A percentile compares a stretch with the other conserved stretches of the same genome.
These are phyloP conservation scores for Notothenia coriiceps DNA, from an alignment of 2,113 vertebrate genomes.

Conservation along the genomic window DNA sequence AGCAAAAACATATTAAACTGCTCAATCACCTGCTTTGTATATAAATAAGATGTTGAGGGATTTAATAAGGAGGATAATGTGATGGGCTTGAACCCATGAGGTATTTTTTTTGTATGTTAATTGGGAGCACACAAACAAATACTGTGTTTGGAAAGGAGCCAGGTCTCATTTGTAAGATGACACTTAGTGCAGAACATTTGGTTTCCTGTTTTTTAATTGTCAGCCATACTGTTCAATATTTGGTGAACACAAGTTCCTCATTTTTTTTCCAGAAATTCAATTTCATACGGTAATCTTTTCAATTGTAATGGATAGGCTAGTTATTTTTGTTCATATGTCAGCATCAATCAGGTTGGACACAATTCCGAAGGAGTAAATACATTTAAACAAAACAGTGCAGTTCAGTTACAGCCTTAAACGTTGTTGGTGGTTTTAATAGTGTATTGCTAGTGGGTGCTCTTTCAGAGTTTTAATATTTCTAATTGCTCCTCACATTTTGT, in stretches of 20 bases:
- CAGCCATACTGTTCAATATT: neutral
- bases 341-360: neutral
- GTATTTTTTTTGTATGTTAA: neutral
- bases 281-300: neutral
- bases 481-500: neutral
- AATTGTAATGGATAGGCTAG: neutral
- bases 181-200: neutral
- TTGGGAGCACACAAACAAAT: neutral
- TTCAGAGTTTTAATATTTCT: neutral
- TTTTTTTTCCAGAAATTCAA: neutral
- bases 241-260: neutral
- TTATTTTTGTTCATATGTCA: neutral
- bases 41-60: neutral
- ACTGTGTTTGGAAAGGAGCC: neutral
- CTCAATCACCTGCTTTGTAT: neutral
- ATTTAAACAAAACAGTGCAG: neutral
- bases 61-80: neutral
- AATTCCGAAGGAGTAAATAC: neutral
- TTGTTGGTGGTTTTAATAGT: too few species aligned
- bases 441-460: neutral
- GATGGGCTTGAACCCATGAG: neutral
- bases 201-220: conserved; percentile 4
- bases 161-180: neutral
- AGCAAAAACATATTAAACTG: neutral
- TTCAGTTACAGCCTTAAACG: too few species aligned